These are phyloP conservation scores for Peromyscus aztecus DNA, from an alignment of 2,797 vertebrate species.

Conservation along the genomic window DNA sequence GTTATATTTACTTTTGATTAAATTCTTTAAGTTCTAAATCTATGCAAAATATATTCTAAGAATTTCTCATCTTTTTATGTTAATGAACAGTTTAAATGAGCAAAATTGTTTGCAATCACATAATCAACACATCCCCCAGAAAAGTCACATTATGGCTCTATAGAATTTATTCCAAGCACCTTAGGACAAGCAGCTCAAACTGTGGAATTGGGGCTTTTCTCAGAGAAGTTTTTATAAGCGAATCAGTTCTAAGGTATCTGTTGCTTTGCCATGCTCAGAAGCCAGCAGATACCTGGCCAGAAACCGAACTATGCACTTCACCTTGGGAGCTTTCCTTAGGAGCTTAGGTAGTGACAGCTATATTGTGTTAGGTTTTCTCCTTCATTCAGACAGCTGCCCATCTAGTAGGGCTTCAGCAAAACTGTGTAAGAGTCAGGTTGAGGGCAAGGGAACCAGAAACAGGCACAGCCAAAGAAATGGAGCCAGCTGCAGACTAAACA, in stretches of 20 bases:
- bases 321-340: neutral
- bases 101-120: conserved; percentile 83
- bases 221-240: conserved; percentile 29
- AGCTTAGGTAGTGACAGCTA: neutral
- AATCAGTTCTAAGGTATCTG: neutral
- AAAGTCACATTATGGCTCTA: conserved; percentile 58
- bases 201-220: conserved; percentile 10
- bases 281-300: neutral
- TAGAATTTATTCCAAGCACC: conserved; percentile 68
- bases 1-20: conserved; percentile 79
- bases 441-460: neutral
- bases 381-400: neutral
- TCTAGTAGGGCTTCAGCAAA: neutral
- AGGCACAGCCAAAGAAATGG: neutral
- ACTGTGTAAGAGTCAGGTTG: neutral
- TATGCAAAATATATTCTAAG: conserved; percentile 73
- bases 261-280: conserved; percentile 17
- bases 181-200: conserved; percentile 37
- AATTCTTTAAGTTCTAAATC: conserved; percentile 79
- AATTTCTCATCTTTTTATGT: conserved; percentile 80
- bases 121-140: conserved; percentile 66
- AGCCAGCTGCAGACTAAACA: neutral
- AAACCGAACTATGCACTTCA: neutral
- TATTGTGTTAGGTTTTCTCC: neutral
- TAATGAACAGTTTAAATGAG: conserved; percentile 79